phyloP scores from a whole-genome alignment of 2,113 vertebrate genomes.

The Festucalex cinctus region DNA sequence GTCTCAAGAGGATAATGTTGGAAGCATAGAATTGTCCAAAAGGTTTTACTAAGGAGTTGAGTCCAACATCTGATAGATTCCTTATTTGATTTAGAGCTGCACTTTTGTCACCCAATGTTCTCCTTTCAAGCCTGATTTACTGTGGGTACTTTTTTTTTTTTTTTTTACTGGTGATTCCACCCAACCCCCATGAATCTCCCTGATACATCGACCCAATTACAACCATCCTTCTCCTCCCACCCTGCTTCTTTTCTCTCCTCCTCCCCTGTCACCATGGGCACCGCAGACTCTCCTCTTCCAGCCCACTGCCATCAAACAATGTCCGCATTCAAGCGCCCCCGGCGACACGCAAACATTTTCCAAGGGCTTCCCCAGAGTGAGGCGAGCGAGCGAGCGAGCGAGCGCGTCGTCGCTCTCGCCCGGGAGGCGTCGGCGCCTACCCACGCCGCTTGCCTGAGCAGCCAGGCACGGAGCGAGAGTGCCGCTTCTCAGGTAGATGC shows the following conservation, averaged over 20 bases:
- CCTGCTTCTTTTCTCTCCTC: slow-evolving; percentile 29
- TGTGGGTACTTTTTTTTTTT: slow-evolving; percentile 36
- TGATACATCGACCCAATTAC: slow-evolving; percentile 54
- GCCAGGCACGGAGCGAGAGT: slow-evolving; percentile 10
- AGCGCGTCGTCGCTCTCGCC: slow-evolving; percentile 26
- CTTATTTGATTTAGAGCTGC: neutral
- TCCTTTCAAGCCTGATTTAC: slow-evolving; percentile 10
- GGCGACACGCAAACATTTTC: slow-evolving; percentile 40
- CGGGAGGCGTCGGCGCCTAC: slow-evolving; percentile 22
- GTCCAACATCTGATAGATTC: neutral
- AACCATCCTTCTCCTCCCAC: slow-evolving; percentile 27
- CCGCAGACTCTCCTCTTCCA: slow-evolving; percentile 57
- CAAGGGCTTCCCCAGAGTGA: slow-evolving; percentile 50
- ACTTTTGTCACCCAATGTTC: slow-evolving; percentile 15
- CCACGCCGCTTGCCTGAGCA: slow-evolving; percentile 9
- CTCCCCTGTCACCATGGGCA: slow-evolving; percentile 34
- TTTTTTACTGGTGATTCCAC: slow-evolving; percentile 24
- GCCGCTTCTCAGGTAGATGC: slow-evolving; percentile 35
- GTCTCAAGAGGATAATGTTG: neutral
- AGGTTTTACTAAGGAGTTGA: neutral
- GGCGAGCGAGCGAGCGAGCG: slow-evolving; percentile 30
- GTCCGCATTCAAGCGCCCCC: slow-evolving; percentile 60
- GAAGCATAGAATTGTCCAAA: neutral
- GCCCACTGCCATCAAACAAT: slow-evolving; percentile 68
- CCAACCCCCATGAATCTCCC: slow-evolving; percentile 53